Base-by-base conservation (phyloP, 1,140 invertebrate species). In the Teleogryllus occipitalis region DNA sequence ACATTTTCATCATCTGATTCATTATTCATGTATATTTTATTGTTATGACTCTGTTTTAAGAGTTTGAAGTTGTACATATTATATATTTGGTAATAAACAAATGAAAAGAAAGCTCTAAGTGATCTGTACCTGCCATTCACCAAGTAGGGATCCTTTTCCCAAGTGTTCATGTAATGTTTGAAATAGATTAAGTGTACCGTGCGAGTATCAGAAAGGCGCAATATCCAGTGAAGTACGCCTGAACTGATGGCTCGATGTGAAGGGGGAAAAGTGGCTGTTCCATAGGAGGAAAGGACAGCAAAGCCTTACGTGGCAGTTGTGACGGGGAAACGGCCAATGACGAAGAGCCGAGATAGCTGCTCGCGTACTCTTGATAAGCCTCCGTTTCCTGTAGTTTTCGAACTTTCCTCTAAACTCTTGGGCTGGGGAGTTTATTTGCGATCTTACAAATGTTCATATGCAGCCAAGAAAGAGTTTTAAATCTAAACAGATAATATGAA, bases 21-120 rank as follows among this genome's bases (percentile, higher is more conserved):
- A 65, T 65, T 65, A 65, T 65, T 65, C 54, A 65, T 65, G 54
- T 65, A 65, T 65, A 65, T 65, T 65, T 65, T 65, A 65, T 65
- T 65, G 54, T 65, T 65, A 65, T 65, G 54, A 7, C 54, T 65
- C 54, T 65, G 54, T 65, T 65, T 65, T 65, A 65, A 65, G 54
- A 65, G 54, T 65, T 65, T 10, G 18, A 65, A 65, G 54, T 65
- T 65, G 54, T 65, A 65, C 10, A 65, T 65, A 65, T 65, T 65
- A 65, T 65, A 65, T 65, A 65, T 65, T 65, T 65, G 54, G 54
- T 65, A 65, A 65, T 65, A 65, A 65, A 65, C 54, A 65, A 65
- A 65, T 65, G 54, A 65, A 65, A 65, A 14, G 54, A 65, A 65
- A 39, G 1, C 27, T 65, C 10, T 65, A 65, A 65, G 10, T 65